Evolutionary conservation across 2,888 invertebrate species (phyloP).

Genomic region (Spisula subtruncata): DNA sequence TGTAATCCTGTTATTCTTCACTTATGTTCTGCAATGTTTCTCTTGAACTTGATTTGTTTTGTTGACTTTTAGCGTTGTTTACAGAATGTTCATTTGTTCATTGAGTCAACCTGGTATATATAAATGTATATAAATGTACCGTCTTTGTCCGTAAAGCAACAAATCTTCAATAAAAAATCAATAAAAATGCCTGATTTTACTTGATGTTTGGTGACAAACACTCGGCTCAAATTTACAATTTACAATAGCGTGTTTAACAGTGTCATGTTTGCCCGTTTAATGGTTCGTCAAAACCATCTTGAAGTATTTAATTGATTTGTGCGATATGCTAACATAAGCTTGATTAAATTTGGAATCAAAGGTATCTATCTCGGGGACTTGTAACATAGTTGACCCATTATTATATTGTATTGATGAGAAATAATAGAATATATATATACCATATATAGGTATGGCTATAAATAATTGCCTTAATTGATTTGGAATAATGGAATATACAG

Average conservation of each 20-base stretch:
- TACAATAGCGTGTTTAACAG: constrained; percentile 9
- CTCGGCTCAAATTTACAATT: neutral
- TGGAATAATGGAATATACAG: neutral
- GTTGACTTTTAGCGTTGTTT: neutral
- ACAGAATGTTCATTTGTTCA: neutral
- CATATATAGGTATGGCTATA: neutral
- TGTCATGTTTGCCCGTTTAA: constrained; percentile 22
- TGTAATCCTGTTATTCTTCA: no score
- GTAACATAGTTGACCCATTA: constrained; percentile 18
- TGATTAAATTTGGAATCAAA: constrained; percentile 29
- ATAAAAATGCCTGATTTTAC: constrained; percentile 9
- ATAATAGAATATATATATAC: neutral
- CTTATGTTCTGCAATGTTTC: neutral
- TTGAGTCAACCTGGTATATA: neutral
- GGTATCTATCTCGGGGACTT: constrained; percentile 12
- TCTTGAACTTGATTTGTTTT: constrained; percentile 7
- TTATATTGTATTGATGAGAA: constrained; percentile 30
- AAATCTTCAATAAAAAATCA: constrained; percentile 24
- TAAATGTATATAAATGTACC: no score
- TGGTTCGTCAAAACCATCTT: constrained; percentile 34
- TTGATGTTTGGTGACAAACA: constrained; percentile 9
- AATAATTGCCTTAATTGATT: constrained; percentile 2
- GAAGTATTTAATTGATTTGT: constrained; percentile 41
- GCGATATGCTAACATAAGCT: constrained; percentile 22
- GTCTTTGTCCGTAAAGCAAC: neutral